A percentile compares a stretch with the other conserved stretches of the same genome.
Conservation (phyloP, 2,113 vertebrate species). For the Dicrurus megarhynchus region DNA sequence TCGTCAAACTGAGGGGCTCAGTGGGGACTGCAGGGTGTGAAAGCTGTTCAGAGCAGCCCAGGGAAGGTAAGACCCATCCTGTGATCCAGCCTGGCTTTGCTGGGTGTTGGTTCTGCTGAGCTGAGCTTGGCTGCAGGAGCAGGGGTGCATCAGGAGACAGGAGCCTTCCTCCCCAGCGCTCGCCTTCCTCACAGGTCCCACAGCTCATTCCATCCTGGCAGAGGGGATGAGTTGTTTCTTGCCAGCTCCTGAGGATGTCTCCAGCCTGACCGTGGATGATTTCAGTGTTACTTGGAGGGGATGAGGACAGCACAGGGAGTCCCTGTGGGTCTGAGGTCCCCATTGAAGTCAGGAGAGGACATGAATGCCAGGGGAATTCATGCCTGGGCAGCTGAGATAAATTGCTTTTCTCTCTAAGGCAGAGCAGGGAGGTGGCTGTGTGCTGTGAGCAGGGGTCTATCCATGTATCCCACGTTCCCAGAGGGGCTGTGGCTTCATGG, state of each 20-base stretch:
- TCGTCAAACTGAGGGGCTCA: rapidly evolving
- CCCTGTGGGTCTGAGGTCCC: neutral
- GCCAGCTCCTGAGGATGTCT: neutral
- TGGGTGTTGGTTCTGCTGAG: neutral
- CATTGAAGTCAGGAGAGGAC: neutral
- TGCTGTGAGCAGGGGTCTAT: neutral
- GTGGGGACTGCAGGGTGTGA: rapidly evolving
- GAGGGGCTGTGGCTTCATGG: neutral
- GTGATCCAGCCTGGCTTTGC: neutral
- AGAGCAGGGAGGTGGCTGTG: neutral
- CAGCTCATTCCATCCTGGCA: neutral
- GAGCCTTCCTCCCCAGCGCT: neutral
- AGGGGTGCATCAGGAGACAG: neutral
- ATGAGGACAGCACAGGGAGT: neutral
- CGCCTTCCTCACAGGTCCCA: neutral
- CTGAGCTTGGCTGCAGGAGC: neutral
- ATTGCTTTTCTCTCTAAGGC: neutral
- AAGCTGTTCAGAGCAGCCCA: neutral
- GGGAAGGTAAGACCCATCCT: neutral
- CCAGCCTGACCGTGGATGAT: neutral
- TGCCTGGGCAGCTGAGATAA: neutral
- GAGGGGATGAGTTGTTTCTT: neutral
- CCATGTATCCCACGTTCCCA: neutral
- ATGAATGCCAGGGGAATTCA: too few species aligned
- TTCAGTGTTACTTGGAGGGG: neutral